Evolutionary conservation across 2,797 vertebrate genomes (phyloP).

Genomic region (Gastrophryne carolinensis): DNA sequence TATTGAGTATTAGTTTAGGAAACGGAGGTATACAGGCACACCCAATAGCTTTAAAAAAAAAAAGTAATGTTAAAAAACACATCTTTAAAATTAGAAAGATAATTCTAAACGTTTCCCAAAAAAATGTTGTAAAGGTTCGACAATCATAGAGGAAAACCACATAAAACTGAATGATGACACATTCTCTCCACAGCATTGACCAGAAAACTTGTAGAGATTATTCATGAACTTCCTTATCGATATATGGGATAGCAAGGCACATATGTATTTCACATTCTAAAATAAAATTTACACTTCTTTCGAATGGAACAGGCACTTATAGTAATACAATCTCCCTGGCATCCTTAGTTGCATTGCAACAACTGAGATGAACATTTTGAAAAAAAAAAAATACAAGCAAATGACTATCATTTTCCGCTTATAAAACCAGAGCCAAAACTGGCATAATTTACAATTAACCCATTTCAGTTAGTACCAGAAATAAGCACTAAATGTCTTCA

Average conservation of each 20-base stretch:
- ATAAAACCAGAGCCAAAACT: slow-evolving; percentile 66
- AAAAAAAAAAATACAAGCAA: slow-evolving; percentile 59
- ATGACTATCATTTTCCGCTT: slow-evolving; percentile 60
- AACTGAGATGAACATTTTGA: slow-evolving; percentile 43
- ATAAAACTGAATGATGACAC: too few species aligned
- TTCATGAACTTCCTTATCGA: background rate
- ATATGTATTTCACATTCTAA: slow-evolving; percentile 18
- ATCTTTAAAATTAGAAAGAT: slow-evolving; percentile 20
- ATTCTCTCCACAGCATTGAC: background rate
- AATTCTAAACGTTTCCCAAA: background rate
- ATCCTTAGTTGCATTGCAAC: slow-evolving; percentile 55
- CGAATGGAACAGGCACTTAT: slow-evolving; percentile 54
- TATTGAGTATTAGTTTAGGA: slow-evolving; percentile 69
- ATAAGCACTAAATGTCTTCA: slow-evolving; percentile 60
- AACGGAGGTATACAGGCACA: slow-evolving; percentile 66
- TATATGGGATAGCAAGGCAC: background rate
- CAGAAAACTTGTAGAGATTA: background rate
- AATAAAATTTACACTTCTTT: slow-evolving; percentile 12
- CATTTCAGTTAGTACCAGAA: slow-evolving; percentile 57
- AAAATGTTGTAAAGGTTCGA: background rate
- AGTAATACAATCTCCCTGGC: slow-evolving; percentile 56
- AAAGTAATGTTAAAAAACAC: slow-evolving; percentile 7
- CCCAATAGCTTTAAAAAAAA: slow-evolving; percentile 57
- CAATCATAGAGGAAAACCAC: background rate
- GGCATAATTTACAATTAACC: slow-evolving; percentile 66